phyloP scores from a whole-genome alignment of 2,113 vertebrate species.

The Orycteropus afer region DNA sequence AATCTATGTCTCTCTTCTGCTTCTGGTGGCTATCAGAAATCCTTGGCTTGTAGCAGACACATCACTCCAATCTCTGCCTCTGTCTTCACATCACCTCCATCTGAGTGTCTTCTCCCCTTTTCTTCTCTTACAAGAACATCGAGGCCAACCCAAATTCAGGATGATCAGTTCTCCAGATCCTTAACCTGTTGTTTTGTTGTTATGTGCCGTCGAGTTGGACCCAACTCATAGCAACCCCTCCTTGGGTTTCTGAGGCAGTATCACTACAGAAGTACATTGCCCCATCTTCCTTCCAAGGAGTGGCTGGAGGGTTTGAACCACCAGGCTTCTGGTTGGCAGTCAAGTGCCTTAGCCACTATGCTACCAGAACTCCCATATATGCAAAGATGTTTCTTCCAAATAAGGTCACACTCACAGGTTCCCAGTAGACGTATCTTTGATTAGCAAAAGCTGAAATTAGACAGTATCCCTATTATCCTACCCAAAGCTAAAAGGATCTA shows the following conservation, averaged over 20 bases:
- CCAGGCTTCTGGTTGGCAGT: too few species aligned
- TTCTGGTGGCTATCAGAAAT: not conserved
- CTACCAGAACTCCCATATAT: too few species aligned
- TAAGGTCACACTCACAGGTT: not conserved
- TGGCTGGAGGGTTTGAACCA: too few species aligned
- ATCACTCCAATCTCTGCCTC: not conserved
- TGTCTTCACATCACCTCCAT: not conserved
- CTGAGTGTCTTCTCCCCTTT: not conserved
- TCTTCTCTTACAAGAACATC: not conserved
- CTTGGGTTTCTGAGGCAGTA: too few species aligned
- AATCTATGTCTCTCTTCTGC: not conserved
- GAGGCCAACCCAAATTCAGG: not conserved
- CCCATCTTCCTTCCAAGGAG: too few species aligned
- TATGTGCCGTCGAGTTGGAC: too few species aligned
- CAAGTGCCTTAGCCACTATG: too few species aligned
- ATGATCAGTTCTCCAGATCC: not conserved
- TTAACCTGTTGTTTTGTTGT: too few species aligned
- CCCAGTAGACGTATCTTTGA: not conserved
- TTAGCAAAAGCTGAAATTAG: not conserved
- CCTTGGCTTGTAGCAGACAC: not conserved
- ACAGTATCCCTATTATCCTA: not conserved
- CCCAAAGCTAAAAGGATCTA: not conserved
- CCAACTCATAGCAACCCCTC: too few species aligned
- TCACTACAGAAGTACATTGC: too few species aligned
- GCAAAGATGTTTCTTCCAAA: not conserved